Conservation (phyloP, 2,113 vertebrate species). For the Pterophyllum scalare region DNA sequence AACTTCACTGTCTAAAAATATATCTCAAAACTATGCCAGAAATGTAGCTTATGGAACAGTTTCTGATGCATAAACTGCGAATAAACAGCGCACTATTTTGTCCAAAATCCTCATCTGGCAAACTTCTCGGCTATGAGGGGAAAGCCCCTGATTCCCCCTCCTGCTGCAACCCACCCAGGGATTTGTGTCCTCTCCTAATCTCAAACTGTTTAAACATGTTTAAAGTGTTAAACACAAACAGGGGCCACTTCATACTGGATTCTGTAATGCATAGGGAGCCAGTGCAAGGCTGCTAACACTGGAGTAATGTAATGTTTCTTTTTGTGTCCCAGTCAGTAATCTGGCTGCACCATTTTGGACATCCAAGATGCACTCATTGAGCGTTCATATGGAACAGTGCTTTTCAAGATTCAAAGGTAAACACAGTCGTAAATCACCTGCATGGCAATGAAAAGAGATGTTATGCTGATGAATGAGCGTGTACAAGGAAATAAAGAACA, state of each 20-base stretch:
- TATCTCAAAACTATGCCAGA: background rate
- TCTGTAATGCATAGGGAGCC: too few relatives aligned
- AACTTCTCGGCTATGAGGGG: background rate
- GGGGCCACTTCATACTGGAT: too few relatives aligned
- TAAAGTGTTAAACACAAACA: too few relatives aligned
- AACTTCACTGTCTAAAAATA: background rate
- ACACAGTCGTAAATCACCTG: background rate
- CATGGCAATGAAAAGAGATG: background rate
- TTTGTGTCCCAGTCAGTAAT: too few relatives aligned
- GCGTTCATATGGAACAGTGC: background rate
- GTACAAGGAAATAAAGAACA: background rate
- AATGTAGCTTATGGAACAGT: background rate
- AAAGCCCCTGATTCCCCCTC: fast-evolving
- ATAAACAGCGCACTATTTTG: fast-evolving
- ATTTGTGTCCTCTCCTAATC: background rate
- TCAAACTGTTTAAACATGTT: background rate
- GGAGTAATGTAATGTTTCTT: too few relatives aligned
- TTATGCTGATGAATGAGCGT: fast-evolving
- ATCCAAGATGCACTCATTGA: background rate
- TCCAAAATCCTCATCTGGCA: too few relatives aligned
- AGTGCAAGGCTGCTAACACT: too few relatives aligned
- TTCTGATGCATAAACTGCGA: background rate
- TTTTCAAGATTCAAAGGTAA: background rate
- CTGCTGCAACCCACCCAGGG: background rate
- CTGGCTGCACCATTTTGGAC: too few relatives aligned